Percentiles rank a stretch among this genome's conserved stretches.
Conservation (phyloP, 2,797 vertebrate genomes). For the Amblyopsis hoosieri region DNA sequence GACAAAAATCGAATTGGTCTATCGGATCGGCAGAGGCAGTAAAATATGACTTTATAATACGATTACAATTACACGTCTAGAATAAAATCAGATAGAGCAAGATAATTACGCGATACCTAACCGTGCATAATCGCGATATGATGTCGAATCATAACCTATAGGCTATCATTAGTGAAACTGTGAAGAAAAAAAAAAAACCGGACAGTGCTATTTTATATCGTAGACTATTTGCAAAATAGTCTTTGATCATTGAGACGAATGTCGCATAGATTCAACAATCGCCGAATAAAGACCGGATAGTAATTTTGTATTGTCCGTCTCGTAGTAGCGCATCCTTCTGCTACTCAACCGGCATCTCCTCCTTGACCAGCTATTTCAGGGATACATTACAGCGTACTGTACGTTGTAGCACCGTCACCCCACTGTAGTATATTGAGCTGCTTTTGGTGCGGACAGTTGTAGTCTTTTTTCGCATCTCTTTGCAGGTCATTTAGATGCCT, state of each 20-base stretch:
- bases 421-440: constrained; percentile 9
- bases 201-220: constrained; percentile 49
- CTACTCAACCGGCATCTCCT: constrained; percentile 12
- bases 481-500: constrained; percentile 25
- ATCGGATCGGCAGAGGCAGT: constrained; percentile 52
- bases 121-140: constrained; percentile 36
- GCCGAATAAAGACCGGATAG: constrained; percentile 15
- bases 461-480: neutral
- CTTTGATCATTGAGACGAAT: constrained; percentile 23
- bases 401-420: constrained; percentile 21
- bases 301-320: constrained; percentile 25
- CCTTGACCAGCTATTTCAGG: constrained; percentile 54
- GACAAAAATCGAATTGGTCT: constrained; percentile 37
- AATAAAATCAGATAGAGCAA: neutral
- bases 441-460: constrained; percentile 17
- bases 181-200: constrained; percentile 28
- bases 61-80: constrained; percentile 24
- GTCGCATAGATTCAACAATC: constrained; percentile 43
- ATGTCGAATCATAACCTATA: constrained; percentile 35
- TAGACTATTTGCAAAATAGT: constrained; percentile 17
- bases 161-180: constrained; percentile 33
- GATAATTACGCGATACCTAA: neutral
- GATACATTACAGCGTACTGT: constrained; percentile 39
- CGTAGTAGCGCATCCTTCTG: constrained; percentile 19
- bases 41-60: constrained; percentile 50